phyloP scores from a whole-genome alignment of 2,113 vertebrate genomes.

The Rhineura floridana region DNA sequence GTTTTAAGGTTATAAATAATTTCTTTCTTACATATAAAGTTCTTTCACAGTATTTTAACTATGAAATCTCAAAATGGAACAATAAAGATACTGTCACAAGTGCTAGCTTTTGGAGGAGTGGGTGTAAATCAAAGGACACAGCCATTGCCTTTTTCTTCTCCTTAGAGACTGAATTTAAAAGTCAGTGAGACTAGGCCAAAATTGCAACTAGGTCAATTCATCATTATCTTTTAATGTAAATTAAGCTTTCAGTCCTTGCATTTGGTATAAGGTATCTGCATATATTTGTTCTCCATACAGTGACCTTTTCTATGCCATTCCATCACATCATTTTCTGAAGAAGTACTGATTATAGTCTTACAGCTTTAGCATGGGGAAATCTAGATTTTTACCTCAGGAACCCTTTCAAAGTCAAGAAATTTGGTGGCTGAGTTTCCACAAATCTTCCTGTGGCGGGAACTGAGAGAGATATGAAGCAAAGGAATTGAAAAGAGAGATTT shows the following conservation, averaged over 20 bases:
- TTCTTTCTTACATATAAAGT: background rate
- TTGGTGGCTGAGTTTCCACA: background rate
- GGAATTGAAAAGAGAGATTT: background rate
- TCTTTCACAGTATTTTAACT: background rate
- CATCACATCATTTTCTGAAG: background rate
- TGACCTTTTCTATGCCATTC: background rate
- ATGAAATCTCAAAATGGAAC: background rate
- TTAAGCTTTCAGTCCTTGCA: background rate
- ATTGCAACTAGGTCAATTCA: background rate
- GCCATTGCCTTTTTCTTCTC: background rate
- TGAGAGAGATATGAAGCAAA: background rate
- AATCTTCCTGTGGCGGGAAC: background rate
- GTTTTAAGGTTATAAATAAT: background rate
- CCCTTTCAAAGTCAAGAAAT: background rate
- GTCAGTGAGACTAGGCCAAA: constrained; percentile 15
- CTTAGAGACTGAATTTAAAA: background rate
- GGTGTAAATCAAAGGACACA: background rate
- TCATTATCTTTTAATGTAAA: fast-evolving
- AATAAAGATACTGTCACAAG: background rate
- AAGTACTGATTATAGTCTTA: background rate
- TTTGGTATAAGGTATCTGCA: background rate
- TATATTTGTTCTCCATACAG: background rate
- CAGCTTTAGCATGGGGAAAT: background rate
- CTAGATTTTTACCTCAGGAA: background rate
- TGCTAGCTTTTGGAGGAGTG: background rate